Evolutionary conservation across 1,140 invertebrate species (phyloP).

Genomic region (Anoplophora glabripennis): DNA sequence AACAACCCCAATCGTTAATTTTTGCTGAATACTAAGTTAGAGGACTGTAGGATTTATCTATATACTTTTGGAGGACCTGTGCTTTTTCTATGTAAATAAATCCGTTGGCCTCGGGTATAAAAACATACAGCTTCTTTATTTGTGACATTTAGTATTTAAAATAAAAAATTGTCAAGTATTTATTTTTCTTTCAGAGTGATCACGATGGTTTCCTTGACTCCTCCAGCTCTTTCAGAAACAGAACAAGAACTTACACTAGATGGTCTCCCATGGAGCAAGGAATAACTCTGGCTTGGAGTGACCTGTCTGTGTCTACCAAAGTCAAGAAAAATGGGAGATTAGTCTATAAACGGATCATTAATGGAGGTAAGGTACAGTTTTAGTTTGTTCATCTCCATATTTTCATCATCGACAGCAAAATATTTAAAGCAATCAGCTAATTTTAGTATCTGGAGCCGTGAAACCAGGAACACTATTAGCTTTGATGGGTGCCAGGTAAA

Average conservation of each 20-base stretch:
- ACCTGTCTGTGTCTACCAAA: constrained; percentile 68
- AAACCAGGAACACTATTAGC: constrained; percentile 82
- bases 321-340: constrained; percentile 52
- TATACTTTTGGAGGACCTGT: no score
- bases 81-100: no score
- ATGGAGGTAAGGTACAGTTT: constrained; percentile 58
- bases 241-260: constrained; percentile 48
- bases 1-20: no score
- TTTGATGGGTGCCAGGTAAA: constrained; percentile 83
- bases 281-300: constrained; percentile 71
- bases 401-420: background rate
- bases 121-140: no score
- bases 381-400: background rate
- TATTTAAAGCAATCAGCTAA: background rate
- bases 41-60: no score
- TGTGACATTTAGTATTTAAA: no score
- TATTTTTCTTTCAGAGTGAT: no score
- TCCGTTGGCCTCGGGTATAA: no score
- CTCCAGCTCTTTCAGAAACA: background rate
- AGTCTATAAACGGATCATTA: constrained; percentile 64
- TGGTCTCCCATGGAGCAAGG: constrained; percentile 57
- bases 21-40: no score
- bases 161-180: no score
- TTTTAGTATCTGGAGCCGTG: constrained; percentile 68
- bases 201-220: no score